Evolutionary conservation across 2,113 vertebrate genomes (phyloP).

Genomic region (Thalassarche chlororhynchos): DNA sequence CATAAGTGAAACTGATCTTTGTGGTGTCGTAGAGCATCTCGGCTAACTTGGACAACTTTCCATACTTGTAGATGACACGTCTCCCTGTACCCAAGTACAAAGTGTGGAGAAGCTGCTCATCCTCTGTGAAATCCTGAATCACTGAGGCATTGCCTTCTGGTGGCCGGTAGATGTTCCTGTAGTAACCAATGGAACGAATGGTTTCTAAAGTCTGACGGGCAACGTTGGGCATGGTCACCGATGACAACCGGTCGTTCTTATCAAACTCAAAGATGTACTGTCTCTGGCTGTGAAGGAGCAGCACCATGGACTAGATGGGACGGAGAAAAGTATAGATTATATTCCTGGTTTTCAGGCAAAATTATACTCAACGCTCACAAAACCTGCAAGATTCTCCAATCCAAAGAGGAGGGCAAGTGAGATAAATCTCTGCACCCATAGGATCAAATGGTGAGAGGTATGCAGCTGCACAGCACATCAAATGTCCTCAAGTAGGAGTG

Average conservation of each 20-base stretch:
- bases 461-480: background rate
- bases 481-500: background rate
- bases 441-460: background rate
- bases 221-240: constrained; percentile 98
- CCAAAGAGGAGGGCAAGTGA: background rate
- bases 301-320: constrained; percentile 90
- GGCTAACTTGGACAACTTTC: constrained; percentile 89
- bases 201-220: constrained; percentile 94
- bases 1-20: constrained; percentile 91
- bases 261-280: constrained; percentile 99
- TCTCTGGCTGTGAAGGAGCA: constrained; percentile 95
- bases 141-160: constrained; percentile 93
- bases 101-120: constrained; percentile 90
- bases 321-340: background rate
- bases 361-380: background rate
- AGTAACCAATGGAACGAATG: constrained; percentile 94
- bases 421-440: background rate
- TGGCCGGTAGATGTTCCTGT: constrained; percentile 93
- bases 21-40: constrained; percentile 96
- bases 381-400: background rate
- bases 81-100: constrained; percentile 92
- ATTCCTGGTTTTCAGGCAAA: background rate
- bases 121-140: constrained; percentile 95
- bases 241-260: constrained; percentile 92
- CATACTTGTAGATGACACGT: constrained; percentile 93